phyloP scores from a whole-genome alignment of 2,888 invertebrate genomes.

The Drosophila longiperda region DNA sequence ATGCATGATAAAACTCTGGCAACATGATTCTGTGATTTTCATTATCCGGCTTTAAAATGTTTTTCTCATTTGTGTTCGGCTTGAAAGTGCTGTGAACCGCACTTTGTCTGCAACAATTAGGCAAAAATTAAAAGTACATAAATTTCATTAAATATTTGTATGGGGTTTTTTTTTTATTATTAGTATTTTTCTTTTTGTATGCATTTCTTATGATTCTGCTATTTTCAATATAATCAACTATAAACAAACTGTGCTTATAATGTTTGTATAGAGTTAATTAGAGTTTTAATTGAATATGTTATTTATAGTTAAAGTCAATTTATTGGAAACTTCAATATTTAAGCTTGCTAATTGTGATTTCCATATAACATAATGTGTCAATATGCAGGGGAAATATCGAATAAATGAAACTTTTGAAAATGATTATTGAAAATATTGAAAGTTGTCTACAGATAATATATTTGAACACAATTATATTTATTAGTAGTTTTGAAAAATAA shows the following conservation, averaged over 20 bases:
- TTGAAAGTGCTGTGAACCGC: conserved; percentile 43
- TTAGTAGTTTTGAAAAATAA: neutral
- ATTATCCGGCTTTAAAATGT: conserved; percentile 66
- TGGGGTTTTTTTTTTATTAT: conserved; percentile 10
- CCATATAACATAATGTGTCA: neutral
- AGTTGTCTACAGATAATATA: too few relatives aligned
- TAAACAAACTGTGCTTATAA: neutral
- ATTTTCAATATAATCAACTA: conserved; percentile 1
- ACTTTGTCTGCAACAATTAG: conserved; percentile 74
- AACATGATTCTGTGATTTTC: conserved; percentile 55
- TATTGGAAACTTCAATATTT: neutral
- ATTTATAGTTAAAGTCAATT: neutral
- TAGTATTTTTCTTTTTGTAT: conserved; percentile 17
- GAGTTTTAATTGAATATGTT: conserved; percentile 1
- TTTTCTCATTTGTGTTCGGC: conserved; percentile 54
- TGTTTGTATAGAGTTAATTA: conserved; percentile 17
- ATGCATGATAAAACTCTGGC: conserved; percentile 34
- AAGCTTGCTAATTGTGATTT: neutral
- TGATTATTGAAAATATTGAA: neutral
- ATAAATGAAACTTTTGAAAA: neutral
- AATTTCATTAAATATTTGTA: conserved; percentile 51
- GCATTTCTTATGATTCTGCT: neutral
- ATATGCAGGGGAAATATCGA: neutral
- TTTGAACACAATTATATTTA: neutral
- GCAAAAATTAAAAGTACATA: conserved; percentile 75